These are phyloP conservation scores for Rhopalosiphum padi DNA, from an alignment of 1,140 invertebrate species.

Conservation along the genomic window DNA sequence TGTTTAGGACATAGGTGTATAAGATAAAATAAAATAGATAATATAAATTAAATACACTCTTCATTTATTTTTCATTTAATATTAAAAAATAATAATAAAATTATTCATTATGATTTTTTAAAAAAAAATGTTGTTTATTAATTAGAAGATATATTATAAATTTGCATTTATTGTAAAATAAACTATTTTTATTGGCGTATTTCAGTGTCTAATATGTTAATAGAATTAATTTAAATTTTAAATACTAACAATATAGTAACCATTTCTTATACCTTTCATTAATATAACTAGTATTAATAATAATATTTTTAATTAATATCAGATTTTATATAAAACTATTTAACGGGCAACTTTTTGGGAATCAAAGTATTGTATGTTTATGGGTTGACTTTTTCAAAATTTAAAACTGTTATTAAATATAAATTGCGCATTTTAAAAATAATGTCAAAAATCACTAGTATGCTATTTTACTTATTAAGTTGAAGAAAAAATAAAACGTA, in stretches of 20 bases:
- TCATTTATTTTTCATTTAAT: too few relatives aligned
- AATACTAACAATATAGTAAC: neutral
- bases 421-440: neutral
- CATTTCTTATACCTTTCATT: neutral
- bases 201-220: neutral
- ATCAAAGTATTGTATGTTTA: neutral
- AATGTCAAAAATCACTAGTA: neutral
- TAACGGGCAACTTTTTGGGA: neutral
- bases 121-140: too few relatives aligned
- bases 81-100: too few relatives aligned
- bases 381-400: neutral
- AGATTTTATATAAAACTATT: neutral
- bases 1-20: neutral
- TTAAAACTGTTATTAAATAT: neutral
- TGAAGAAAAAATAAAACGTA: neutral
- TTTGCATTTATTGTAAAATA: neutral
- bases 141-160: neutral
- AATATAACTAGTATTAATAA: neutral
- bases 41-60: neutral
- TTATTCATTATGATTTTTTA: too few relatives aligned
- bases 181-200: neutral
- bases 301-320: neutral
- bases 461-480: neutral
- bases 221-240: neutral
- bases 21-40: neutral